phyloP scores from a whole-genome alignment of 2,888 invertebrate genomes.

The Netelia fuscicornis region DNA sequence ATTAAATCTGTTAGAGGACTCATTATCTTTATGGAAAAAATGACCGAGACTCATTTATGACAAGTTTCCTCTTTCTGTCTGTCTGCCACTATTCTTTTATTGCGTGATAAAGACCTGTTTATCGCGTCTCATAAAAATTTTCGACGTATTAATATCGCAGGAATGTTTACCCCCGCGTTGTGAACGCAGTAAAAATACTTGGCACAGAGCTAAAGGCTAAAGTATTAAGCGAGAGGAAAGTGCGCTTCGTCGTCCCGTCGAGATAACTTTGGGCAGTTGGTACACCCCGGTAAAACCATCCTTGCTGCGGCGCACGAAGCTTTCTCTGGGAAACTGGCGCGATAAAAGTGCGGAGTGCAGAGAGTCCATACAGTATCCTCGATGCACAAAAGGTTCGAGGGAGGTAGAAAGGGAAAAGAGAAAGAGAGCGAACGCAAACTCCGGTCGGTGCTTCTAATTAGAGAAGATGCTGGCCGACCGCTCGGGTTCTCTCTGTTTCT shows the following conservation, averaged over 20 bases:
- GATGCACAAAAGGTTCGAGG: conserved; percentile 42
- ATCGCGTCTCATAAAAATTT: conserved; percentile 46
- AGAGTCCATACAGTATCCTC: conserved; percentile 16
- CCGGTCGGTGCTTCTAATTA: conserved; percentile 59
- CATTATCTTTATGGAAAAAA: conserved; percentile 30
- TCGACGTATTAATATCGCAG: conserved; percentile 53
- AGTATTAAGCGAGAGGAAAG: conserved; percentile 25
- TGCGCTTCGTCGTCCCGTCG: not conserved
- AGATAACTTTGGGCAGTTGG: conserved; percentile 5
- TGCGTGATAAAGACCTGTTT: conserved; percentile 18
- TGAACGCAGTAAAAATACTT: conserved; percentile 30
- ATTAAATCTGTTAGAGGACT: conserved; percentile 12
- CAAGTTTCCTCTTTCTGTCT: conserved; percentile 7
- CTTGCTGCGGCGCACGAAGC: not conserved
- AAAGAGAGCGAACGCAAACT: conserved; percentile 9
- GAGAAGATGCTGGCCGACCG: conserved; percentile 47
- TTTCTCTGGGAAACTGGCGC: conserved; percentile 2
- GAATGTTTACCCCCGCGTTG: conserved; percentile 21
- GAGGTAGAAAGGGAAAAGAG: not conserved
- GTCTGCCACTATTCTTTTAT: not conserved
- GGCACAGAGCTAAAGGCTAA: not conserved
- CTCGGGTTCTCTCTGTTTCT: conserved; percentile 28
- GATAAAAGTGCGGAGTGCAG: conserved; percentile 50
- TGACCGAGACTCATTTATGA: conserved; percentile 39
- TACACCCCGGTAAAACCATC: not conserved